Percentiles rank a stretch among this genome's conserved stretches.
phyloP scores from a whole-genome alignment of 2,888 invertebrate species.

The Schizotus pectinicornis region DNA sequence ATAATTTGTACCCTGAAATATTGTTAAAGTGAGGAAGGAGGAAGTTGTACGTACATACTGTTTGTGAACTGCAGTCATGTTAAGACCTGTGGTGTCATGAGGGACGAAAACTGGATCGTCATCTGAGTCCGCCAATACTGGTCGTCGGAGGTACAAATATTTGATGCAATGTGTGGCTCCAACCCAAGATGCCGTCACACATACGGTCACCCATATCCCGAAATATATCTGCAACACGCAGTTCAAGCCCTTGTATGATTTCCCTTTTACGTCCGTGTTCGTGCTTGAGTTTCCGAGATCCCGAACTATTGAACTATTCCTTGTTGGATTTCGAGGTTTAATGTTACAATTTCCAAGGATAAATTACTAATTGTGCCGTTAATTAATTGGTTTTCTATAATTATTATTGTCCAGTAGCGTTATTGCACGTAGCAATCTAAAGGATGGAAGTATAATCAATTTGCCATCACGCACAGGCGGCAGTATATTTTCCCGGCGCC shows the following conservation, averaged over 20 bases:
- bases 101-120: slow-evolving; percentile 51
- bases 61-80: slow-evolving; percentile 56
- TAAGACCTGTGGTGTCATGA: slow-evolving; percentile 54
- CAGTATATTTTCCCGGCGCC: slow-evolving; percentile 18
- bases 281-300: too few species aligned
- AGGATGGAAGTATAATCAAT: slow-evolving; percentile 1
- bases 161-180: slow-evolving; percentile 92
- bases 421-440: too few species aligned
- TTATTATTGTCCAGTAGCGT: too few species aligned
- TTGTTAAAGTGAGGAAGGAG: not conserved
- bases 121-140: slow-evolving; percentile 59
- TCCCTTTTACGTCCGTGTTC: not conserved
- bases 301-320: too few species aligned
- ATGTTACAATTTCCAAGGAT: too few species aligned
- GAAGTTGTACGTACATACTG: slow-evolving; percentile 55
- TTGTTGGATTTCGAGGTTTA: too few species aligned
- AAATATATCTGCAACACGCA: slow-evolving; percentile 75
- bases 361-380: not conserved
- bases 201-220: slow-evolving; percentile 84
- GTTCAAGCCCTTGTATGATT: not conserved
- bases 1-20: too few species aligned
- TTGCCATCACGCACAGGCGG: slow-evolving; percentile 2
- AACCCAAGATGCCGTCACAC: slow-evolving; percentile 90
- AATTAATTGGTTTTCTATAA: too few species aligned
- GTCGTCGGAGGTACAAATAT: slow-evolving; percentile 74